Evolutionary conservation across 2,113 vertebrate species (phyloP).

Genomic region (Phyllostomus discolor): DNA sequence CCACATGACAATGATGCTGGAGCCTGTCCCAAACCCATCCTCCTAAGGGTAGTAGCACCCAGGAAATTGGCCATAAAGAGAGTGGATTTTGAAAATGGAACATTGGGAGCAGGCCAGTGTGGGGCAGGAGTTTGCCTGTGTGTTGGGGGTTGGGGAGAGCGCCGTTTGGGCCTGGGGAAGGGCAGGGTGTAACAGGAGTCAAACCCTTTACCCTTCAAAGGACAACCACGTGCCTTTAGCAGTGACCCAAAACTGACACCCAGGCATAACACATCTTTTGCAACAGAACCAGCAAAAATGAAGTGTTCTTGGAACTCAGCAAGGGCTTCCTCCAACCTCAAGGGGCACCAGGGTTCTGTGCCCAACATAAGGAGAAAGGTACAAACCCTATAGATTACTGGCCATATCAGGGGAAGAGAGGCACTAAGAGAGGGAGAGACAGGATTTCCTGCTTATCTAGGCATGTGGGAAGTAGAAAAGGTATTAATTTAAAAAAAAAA

Average conservation of each 20-base stretch:
- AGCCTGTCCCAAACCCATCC: neutral
- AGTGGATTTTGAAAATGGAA: neutral
- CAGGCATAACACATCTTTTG: neutral
- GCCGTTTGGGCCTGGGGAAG: neutral
- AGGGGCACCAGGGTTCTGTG: neutral
- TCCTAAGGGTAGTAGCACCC: neutral
- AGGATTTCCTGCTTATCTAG: neutral
- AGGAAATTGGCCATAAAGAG: neutral
- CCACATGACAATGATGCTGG: neutral
- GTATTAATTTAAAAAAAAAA: neutral
- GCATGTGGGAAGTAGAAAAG: neutral
- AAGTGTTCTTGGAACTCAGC: neutral
- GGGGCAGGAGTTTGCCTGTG: neutral
- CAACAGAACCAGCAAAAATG: neutral
- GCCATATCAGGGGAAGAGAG: neutral
- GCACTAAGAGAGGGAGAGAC: neutral
- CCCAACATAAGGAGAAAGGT: neutral
- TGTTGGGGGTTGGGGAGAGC: neutral
- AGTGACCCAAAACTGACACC: neutral
- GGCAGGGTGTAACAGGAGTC: neutral
- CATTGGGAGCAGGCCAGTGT: neutral
- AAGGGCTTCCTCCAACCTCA: neutral
- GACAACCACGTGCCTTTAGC: neutral
- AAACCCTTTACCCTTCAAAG: neutral
- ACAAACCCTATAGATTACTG: neutral